Percentiles rank a stretch among this genome's conserved stretches.
phyloP scores from a whole-genome alignment of 2,888 invertebrate genomes.

The Lithophane socia region DNA sequence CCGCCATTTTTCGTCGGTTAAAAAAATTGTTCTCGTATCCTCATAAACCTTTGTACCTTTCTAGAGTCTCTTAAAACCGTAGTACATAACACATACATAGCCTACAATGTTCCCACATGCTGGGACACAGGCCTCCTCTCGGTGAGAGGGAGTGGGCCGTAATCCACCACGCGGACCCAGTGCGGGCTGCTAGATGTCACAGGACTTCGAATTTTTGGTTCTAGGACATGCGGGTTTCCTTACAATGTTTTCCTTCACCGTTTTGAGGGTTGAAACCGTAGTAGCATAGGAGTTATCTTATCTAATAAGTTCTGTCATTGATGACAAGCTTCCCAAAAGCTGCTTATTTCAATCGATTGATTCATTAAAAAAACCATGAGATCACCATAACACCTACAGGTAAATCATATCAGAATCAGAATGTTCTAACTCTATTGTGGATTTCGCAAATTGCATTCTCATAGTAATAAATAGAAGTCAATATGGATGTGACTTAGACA shows the following conservation, averaged over 20 bases:
- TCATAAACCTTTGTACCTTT: too few relatives aligned
- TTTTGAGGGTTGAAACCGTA: too few relatives aligned
- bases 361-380: neutral
- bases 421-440: neutral
- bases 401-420: neutral
- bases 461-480: neutral
- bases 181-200: too few relatives aligned
- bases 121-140: too few relatives aligned
- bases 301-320: neutral
- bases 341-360: neutral
- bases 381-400: neutral
- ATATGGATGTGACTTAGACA: neutral
- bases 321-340: neutral
- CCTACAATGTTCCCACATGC: too few relatives aligned
- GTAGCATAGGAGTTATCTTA: neutral
- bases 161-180: too few relatives aligned
- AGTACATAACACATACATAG: too few relatives aligned
- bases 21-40: neutral
- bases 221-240: too few relatives aligned
- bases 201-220: too few relatives aligned
- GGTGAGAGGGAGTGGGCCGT: too few relatives aligned
- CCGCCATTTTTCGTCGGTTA: neutral
- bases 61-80: too few relatives aligned
- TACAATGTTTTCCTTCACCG: too few relatives aligned
- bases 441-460: slow-evolving; percentile 8